Evolutionary conservation across 1,140 invertebrate species (phyloP).

Genomic region (Lerema accius): DNA sequence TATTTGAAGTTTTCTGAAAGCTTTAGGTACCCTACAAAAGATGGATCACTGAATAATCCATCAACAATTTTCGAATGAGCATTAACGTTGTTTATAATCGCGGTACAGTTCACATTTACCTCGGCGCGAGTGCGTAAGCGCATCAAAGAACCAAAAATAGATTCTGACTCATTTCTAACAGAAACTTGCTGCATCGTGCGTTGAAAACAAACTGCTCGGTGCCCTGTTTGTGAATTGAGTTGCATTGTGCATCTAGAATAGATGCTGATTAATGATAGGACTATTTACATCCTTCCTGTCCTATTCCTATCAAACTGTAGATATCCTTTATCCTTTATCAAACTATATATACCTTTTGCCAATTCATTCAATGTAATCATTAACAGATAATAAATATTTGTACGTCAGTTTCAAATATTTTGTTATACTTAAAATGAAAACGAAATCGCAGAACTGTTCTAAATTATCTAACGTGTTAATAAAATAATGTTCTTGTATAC

Average conservation of each 20-base stretch:
- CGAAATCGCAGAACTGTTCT: no score
- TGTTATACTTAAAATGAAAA: no score
- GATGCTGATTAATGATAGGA: conserved; percentile 37
- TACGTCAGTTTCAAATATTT: no score
- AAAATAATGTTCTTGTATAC: no score
- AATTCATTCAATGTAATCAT: no score
- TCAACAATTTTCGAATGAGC: conserved; percentile 22
- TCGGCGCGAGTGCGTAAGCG: conserved; percentile 41
- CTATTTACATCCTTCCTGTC: conserved; percentile 7
- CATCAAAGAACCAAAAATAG: conserved; percentile 63
- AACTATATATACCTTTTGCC: no score
- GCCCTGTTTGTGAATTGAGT: conserved; percentile 47
- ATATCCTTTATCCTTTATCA: no score
- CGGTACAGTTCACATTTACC: conserved; percentile 26
- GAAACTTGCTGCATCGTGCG: conserved; percentile 43
- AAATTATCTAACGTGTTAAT: no score
- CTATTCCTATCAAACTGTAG: no score
- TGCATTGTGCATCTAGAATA: conserved; percentile 51
- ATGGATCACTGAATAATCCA: conserved; percentile 29
- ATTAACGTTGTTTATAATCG: conserved; percentile 30
- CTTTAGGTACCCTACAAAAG: conserved; percentile 3
- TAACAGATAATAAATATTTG: no score
- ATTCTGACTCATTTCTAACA: conserved; percentile 53
- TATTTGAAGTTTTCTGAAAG: conserved; percentile 8
- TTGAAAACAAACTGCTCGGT: conserved; percentile 50